Conservation (phyloP, 1,140 invertebrate species). For the Rhagoletis pomonella region DNA sequence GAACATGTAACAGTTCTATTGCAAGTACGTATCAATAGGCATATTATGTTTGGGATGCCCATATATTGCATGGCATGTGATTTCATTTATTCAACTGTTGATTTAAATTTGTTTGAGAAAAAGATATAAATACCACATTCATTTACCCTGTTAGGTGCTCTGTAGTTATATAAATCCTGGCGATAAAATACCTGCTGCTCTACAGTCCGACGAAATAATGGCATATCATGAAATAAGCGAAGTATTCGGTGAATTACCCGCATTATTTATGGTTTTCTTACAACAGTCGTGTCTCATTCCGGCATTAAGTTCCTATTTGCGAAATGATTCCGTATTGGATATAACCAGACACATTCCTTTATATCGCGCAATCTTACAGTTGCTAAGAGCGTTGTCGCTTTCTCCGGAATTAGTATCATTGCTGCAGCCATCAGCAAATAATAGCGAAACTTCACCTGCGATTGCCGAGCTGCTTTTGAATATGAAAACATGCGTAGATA, state of each 20-base stretch:
- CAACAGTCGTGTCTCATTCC: slow-evolving; percentile 89
- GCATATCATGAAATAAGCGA: slow-evolving; percentile 69
- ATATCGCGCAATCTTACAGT: slow-evolving; percentile 88
- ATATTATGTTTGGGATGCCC: neutral
- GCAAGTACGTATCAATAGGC: slow-evolving; percentile 74
- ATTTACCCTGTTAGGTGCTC: slow-evolving; percentile 79
- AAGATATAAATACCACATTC: neutral
- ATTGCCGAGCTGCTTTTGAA: slow-evolving; percentile 84
- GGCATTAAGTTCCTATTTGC: slow-evolving; percentile 91
- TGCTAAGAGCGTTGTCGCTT: slow-evolving; percentile 86
- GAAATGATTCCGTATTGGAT: slow-evolving; percentile 96
- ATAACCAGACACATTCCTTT: slow-evolving; percentile 95
- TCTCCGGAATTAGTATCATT: slow-evolving; percentile 81
- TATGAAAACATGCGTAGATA: slow-evolving; percentile 94
- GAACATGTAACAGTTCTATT: slow-evolving; percentile 92
- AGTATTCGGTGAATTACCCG: slow-evolving; percentile 77
- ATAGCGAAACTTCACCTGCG: slow-evolving; percentile 74
- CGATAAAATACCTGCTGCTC: slow-evolving; percentile 77
- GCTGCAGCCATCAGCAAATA: slow-evolving; percentile 76
- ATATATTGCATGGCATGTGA: neutral
- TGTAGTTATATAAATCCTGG: slow-evolving; percentile 90
- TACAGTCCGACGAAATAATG: slow-evolving; percentile 72
- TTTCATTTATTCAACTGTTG: too few relatives aligned
- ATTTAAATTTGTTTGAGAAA: too few relatives aligned
- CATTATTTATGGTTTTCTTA: slow-evolving; percentile 84